Percentiles rank a stretch among this genome's conserved stretches.
These are phyloP conservation scores for Halocaridina rubra DNA, from an alignment of 2,888 invertebrate genomes.

Conservation along the genomic window DNA sequence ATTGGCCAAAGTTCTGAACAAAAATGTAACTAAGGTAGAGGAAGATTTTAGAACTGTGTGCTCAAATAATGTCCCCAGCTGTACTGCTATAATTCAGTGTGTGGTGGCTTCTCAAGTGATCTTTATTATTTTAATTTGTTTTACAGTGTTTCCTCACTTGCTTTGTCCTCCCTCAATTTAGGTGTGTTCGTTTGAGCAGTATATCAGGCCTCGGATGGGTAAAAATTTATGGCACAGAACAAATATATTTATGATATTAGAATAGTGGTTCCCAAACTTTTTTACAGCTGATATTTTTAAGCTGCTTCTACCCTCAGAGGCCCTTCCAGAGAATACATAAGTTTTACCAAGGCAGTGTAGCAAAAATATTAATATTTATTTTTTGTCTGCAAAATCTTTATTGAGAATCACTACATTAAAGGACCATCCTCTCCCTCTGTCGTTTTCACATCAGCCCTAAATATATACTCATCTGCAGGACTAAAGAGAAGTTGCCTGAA, in stretches of 20 bases:
- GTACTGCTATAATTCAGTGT: background rate
- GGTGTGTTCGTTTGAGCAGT: background rate
- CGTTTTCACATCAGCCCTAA: background rate
- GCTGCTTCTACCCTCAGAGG: no score
- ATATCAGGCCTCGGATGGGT: background rate
- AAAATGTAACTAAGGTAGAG: conserved; percentile 39
- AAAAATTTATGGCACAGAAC: background rate
- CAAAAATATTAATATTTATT: no score
- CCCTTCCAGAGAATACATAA: no score
- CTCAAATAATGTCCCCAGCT: background rate
- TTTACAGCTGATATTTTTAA: no score
- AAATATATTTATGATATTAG: no score
- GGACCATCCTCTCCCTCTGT: no score
- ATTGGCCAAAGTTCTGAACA: background rate
- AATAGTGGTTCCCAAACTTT: no score
- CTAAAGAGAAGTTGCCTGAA: background rate
- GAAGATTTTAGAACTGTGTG: background rate
- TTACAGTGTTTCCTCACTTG: background rate
- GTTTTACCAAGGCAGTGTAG: no score
- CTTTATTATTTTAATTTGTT: background rate
- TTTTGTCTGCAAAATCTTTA: no score
- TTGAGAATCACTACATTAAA: no score
- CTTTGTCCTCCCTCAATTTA: background rate
- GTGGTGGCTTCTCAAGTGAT: background rate
- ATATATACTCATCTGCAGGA: background rate